Evolutionary conservation across 2,797 vertebrate genomes (phyloP), one percentile per base, ranked within the genome.

Genomic region (Anniella stebbinsi): DNA sequence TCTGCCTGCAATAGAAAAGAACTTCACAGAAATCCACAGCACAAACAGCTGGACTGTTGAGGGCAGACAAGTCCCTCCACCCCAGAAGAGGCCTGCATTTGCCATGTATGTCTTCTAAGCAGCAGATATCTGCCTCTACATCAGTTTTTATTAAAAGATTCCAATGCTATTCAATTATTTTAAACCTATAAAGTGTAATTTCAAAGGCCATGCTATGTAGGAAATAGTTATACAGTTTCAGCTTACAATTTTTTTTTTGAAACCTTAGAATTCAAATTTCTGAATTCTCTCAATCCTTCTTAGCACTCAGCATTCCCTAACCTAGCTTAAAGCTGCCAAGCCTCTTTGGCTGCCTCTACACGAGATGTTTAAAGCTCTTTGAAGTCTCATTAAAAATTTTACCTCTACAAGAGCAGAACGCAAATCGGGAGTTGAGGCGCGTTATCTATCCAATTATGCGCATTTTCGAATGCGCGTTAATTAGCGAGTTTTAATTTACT

Each of bases 1-100:
- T 98, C 97, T 92, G 97, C 97, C 98, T 98, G 95, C 78, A 91
- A 91, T 86, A 57, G 93, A 92, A 93, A 93, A 88, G 78, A 88
- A 90, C 93, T 95, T 95, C 94, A 94, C 96, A 94, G 91, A 95
- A 92, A 94, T 88, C 93, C 89, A 18, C 30, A 93, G 75, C 80
- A 84, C 81, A 54, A 57, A 75, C 4, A 21, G 4, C 69, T 88
- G 18, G 84, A 9, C 70, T 86, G n/a, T 8, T 87, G 80, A 33
- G 11, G 54, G 45, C 38, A 81, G 21, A 80, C n/a, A 9, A 45
- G 38, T 48, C 4, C 0, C 38, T 54, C 83, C 57, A n/a, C 48
- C 78, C n/a, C 2, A 33, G 33, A 48, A 70, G 63, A 12, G 33
- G 13, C 57, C 36, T 69, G 6, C 7, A 80, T 69, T 70, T 86